Conservation (phyloP, 2,797 vertebrate species). For the Poeciliopsis infans region DNA sequence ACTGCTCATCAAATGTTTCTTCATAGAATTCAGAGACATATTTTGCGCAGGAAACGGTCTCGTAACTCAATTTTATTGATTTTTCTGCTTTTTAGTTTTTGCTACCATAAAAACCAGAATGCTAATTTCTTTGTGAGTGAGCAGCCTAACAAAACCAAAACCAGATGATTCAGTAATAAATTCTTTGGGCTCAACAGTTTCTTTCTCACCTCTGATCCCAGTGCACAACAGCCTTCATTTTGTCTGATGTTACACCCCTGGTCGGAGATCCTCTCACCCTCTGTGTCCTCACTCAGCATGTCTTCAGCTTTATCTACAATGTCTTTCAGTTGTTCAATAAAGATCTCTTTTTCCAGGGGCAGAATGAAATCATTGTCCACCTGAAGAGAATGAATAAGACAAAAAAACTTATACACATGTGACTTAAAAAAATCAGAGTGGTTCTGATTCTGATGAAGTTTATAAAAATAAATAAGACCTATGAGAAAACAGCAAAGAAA, state of each 20-base stretch:
- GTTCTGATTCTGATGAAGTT: background rate
- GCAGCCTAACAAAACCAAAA: background rate
- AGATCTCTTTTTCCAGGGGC: slow-evolving; percentile 92
- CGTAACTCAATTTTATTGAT: background rate
- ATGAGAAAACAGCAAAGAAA: background rate
- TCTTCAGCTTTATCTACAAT: slow-evolving; percentile 98
- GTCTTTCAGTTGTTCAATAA: slow-evolving; percentile 98
- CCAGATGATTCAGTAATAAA: background rate
- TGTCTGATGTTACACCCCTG: slow-evolving; percentile 85
- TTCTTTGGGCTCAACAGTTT: slow-evolving; percentile 21
- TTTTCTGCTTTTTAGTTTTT: background rate
- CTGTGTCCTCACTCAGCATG: slow-evolving; percentile 94
- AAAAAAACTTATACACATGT: background rate
- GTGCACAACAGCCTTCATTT: slow-evolving; percentile 63
- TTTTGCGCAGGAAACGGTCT: background rate
- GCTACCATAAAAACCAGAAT: background rate
- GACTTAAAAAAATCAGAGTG: background rate
- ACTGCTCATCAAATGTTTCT: background rate
- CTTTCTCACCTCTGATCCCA: slow-evolving; percentile 74
- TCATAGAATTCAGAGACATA: background rate
- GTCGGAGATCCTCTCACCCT: slow-evolving; percentile 87
- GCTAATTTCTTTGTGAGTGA: background rate
- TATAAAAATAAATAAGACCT: background rate
- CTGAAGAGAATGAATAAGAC: slow-evolving; percentile 66
- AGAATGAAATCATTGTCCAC: slow-evolving; percentile 98